phyloP scores from a whole-genome alignment of 2,113 vertebrate species.

The Ctenomys sociabilis region DNA sequence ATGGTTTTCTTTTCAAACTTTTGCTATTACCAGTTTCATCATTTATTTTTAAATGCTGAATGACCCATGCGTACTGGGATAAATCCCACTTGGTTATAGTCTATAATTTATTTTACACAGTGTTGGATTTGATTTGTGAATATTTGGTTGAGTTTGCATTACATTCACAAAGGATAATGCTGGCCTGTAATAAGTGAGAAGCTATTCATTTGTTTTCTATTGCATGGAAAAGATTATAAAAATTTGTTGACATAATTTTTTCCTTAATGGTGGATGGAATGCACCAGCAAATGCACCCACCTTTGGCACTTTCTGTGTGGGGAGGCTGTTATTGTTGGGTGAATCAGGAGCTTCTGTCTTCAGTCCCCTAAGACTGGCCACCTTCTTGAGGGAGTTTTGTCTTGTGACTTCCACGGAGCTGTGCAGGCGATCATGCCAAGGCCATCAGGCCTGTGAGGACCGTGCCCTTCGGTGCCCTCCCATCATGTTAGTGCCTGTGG shows the following conservation, averaged over 20 bases:
- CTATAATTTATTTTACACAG: background rate
- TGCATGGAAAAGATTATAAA: background rate
- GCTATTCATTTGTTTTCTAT: background rate
- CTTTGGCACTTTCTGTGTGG: background rate
- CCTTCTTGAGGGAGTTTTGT: background rate
- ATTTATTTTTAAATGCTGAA: background rate
- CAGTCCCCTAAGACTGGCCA: background rate
- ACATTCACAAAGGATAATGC: background rate
- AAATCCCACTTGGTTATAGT: background rate
- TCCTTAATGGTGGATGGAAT: constrained; percentile 8
- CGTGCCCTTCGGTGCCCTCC: background rate
- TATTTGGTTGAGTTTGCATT: background rate
- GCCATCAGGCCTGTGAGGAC: background rate
- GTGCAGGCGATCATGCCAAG: background rate
- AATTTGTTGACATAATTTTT: background rate
- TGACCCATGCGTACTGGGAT: background rate
- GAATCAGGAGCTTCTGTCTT: background rate
- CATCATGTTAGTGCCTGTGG: background rate
- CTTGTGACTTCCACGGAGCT: background rate
- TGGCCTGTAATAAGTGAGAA: background rate
- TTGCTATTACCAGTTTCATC: background rate
- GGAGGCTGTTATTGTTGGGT: background rate
- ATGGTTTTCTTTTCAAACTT: background rate
- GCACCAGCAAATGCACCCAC: background rate
- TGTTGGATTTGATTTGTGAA: background rate